A percentile compares a stretch with the other conserved stretches of the same genome.
Evolutionary conservation across 2,113 vertebrate species (phyloP).

Genomic region (Mellivora capensis): DNA sequence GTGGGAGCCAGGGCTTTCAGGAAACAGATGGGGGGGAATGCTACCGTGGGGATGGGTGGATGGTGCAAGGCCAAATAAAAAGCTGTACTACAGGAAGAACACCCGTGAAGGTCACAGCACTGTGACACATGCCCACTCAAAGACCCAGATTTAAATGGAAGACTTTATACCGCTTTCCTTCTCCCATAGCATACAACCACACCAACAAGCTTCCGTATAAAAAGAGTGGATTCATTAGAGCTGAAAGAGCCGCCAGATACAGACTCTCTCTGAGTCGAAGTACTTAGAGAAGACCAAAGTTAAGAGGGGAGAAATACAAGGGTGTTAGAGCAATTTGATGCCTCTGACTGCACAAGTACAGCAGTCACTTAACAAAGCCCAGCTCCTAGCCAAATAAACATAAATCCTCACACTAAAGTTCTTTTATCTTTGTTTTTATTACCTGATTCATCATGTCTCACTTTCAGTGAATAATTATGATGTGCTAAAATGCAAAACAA

Average conservation of each 20-base stretch:
- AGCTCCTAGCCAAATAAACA: background rate
- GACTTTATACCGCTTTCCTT: background rate
- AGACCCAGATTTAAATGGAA: background rate
- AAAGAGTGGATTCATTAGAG: background rate
- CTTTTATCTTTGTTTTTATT: background rate
- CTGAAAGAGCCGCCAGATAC: background rate
- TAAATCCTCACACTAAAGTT: background rate
- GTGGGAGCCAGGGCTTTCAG: background rate
- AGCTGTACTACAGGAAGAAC: background rate
- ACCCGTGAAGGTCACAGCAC: background rate
- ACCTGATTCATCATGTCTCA: background rate
- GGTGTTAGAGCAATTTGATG: background rate
- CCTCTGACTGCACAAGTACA: background rate
- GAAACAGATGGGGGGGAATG: background rate
- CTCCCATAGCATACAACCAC: background rate
- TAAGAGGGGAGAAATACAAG: background rate
- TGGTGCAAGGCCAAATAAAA: background rate
- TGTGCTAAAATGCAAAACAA: background rate
- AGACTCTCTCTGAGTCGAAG: background rate
- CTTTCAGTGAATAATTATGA: background rate
- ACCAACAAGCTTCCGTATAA: background rate
- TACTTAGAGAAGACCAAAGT: background rate
- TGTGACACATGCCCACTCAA: background rate
- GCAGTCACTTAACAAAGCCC: background rate
- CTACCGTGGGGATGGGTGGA: background rate